phyloP scores from a whole-genome alignment of 2,113 vertebrate species.

The Phalacrocorax aristotelis region DNA sequence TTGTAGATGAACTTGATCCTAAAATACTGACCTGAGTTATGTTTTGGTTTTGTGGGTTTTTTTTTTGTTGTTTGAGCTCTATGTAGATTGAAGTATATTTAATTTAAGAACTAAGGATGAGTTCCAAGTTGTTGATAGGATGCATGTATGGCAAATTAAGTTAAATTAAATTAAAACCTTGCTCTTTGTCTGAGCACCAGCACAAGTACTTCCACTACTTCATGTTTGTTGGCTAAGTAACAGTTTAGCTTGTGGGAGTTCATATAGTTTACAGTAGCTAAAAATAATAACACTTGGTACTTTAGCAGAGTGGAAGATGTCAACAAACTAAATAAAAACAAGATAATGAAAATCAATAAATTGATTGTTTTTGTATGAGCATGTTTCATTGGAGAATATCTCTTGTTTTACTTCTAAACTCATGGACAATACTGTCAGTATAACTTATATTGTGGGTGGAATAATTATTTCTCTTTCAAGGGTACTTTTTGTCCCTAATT shows the following conservation, averaged over 20 bases:
- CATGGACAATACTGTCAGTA: neutral
- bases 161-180: neutral
- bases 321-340: neutral
- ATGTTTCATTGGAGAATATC: neutral
- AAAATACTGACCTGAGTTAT: neutral
- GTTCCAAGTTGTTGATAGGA: neutral
- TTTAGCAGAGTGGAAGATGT: neutral
- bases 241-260: neutral
- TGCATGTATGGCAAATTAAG: neutral
- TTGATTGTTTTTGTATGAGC: neutral
- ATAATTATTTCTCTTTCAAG: constrained; percentile 17
- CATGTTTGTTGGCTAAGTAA: neutral
- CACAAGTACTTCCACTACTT: neutral
- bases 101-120: neutral
- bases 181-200: neutral
- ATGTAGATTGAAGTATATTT: neutral
- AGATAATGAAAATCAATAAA: neutral
- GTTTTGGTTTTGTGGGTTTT: neutral
- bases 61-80: neutral
- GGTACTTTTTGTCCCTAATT: neutral
- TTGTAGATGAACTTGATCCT: neutral
- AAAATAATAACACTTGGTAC: neutral
- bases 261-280: neutral
- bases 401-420: neutral
- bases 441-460: neutral